These are phyloP conservation scores for Zeuzera pyrina DNA, from an alignment of 2,888 invertebrate species.

Conservation along the genomic window DNA sequence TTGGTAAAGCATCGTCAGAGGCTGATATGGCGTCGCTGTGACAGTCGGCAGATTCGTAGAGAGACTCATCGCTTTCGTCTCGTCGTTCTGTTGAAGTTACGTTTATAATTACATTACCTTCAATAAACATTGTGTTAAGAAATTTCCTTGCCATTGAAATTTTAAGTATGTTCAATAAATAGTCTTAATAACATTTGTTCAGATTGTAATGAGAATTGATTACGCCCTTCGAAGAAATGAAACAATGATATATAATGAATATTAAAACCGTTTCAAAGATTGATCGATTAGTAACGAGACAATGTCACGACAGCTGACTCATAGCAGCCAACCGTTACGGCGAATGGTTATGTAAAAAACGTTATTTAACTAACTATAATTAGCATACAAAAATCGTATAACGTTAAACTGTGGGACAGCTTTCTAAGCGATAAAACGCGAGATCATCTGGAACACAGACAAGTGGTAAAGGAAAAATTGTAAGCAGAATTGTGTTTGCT, in stretches of 20 bases:
- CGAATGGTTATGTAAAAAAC: constrained; percentile 10
- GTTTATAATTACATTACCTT: too few relatives aligned
- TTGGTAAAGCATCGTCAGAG: constrained; percentile 54
- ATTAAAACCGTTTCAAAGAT: constrained; percentile 26
- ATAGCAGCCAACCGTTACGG: constrained; percentile 12
- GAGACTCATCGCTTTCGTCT: constrained; percentile 64
- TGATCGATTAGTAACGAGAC: constrained; percentile 13
- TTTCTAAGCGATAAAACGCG: constrained; percentile 9
- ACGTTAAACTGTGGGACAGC: constrained; percentile 4
- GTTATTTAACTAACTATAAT: constrained; percentile 22
- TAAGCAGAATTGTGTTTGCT: too few relatives aligned
- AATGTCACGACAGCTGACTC: constrained; percentile 21
- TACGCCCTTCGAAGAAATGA: too few relatives aligned
- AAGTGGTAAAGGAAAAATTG: too few relatives aligned
- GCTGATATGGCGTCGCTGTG: constrained; percentile 62
- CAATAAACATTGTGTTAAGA: neutral
- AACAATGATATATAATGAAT: too few relatives aligned
- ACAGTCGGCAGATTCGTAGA: constrained; percentile 64
- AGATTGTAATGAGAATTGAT: too few relatives aligned
- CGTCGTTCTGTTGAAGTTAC: constrained; percentile 51
- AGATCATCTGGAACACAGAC: too few relatives aligned
- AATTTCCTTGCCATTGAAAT: constrained; percentile 1
- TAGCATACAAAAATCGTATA: constrained; percentile 25
- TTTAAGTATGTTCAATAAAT: too few relatives aligned
- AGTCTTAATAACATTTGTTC: too few relatives aligned